Evolutionary conservation across 1,140 invertebrate species (phyloP).

Genomic region (Leptopilina clavipes): DNA sequence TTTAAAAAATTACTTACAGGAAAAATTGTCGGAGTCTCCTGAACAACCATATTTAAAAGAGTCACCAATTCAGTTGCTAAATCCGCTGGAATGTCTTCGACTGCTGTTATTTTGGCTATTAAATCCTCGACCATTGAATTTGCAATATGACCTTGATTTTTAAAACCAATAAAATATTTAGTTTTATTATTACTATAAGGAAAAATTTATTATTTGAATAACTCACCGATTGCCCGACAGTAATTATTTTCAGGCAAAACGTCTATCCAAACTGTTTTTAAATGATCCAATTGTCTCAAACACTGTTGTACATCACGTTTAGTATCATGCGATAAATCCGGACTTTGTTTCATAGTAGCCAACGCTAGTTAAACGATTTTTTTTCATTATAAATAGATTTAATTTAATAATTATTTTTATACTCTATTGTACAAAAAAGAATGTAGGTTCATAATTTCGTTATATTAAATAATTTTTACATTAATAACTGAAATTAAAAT

Average conservation of each 20-base stretch:
- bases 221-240: constrained; percentile 77
- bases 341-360: constrained; percentile 71
- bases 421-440: too few relatives aligned
- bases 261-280: constrained; percentile 90
- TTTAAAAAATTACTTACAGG: constrained; percentile 68
- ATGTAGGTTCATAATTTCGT: too few relatives aligned
- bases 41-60: constrained; percentile 76
- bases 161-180: too few relatives aligned
- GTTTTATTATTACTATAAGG: too few relatives aligned
- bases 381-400: background rate
- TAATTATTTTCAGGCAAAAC: constrained; percentile 84
- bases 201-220: background rate
- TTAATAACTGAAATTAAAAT: too few relatives aligned
- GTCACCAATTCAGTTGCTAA: constrained; percentile 77
- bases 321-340: constrained; percentile 78
- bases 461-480: too few relatives aligned
- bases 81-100: constrained; percentile 82
- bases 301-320: constrained; percentile 87
- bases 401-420: too few relatives aligned
- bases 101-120: constrained; percentile 74
- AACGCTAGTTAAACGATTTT: constrained; percentile 74
- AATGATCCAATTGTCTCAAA: constrained; percentile 86
- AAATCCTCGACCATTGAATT: constrained; percentile 80
- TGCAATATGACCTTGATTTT: constrained; percentile 75
- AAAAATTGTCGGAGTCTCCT: constrained; percentile 77